Percentiles rank a stretch among this genome's conserved stretches.
These are phyloP conservation scores for Chloroclysta siterata DNA, from an alignment of 2,888 invertebrate genomes.

Conservation along the genomic window DNA sequence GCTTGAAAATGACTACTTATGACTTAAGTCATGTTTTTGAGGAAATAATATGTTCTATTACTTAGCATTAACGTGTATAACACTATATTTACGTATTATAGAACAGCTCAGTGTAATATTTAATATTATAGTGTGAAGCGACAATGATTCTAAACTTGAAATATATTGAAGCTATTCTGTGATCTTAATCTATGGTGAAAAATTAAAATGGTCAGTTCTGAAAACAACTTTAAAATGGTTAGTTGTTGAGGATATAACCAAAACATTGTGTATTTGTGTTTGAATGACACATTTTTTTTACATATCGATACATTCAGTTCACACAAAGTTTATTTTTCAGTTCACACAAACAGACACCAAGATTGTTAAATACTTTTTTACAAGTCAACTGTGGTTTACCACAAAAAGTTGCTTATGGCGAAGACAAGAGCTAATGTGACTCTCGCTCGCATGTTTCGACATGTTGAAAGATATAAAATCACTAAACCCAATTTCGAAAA, in stretches of 20 bases:
- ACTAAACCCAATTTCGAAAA: no score
- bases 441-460: no score
- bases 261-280: no score
- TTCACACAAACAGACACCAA: neutral
- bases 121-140: conserved; percentile 72
- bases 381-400: no score
- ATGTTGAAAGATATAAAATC: no score
- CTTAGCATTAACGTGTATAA: conserved; percentile 78
- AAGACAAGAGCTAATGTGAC: no score
- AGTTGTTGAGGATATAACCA: no score
- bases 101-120: conserved; percentile 78
- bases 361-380: no score
- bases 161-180: conserved; percentile 81
- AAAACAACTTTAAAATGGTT: neutral
- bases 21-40: conserved; percentile 51
- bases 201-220: neutral
- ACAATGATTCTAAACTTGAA: conserved; percentile 80
- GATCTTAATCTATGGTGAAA: conserved; percentile 65
- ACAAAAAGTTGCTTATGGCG: no score
- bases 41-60: conserved; percentile 74
- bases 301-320: no score
- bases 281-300: no score
- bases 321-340: neutral
- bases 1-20: conserved; percentile 33
- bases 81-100: conserved; percentile 81